Evolutionary conservation across 2,797 vertebrate species (phyloP).

Genomic region (Leptodactylus fallax): DNA sequence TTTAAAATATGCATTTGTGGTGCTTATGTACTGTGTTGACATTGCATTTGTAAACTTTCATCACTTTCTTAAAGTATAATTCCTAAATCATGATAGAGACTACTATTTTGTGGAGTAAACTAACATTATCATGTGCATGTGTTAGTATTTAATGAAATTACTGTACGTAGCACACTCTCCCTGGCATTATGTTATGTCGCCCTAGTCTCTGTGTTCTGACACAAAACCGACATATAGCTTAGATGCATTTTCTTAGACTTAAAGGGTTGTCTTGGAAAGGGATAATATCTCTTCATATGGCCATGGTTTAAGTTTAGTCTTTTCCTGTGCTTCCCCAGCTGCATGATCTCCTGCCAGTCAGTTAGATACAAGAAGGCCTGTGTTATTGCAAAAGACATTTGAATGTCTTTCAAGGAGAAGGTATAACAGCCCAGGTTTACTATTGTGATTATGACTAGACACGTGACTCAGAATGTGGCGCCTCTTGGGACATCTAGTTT

Average conservation of each 20-base stretch:
- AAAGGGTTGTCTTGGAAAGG: background rate
- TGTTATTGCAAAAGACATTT: no score
- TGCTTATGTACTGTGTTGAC: background rate
- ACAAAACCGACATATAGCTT: background rate
- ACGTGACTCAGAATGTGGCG: no score
- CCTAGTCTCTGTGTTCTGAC: background rate
- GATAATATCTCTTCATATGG: background rate
- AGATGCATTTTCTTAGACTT: background rate
- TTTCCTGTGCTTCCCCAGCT: no score
- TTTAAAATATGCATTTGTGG: slow-evolving; percentile 31
- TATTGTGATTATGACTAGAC: no score
- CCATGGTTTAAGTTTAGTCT: background rate
- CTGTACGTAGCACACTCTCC: no score
- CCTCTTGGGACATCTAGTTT: no score
- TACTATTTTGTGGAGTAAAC: background rate
- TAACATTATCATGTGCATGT: background rate
- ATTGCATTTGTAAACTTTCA: background rate
- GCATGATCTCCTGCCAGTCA: background rate
- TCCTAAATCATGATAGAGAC: background rate
- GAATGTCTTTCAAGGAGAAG: no score
- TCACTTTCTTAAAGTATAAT: background rate
- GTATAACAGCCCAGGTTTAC: no score
- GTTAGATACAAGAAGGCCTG: no score
- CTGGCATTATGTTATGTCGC: background rate
- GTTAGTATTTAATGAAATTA: background rate